These are phyloP conservation scores for Megaustenia siamemsis DNA, from an alignment of 2,888 invertebrate species.

Conservation along the genomic window DNA sequence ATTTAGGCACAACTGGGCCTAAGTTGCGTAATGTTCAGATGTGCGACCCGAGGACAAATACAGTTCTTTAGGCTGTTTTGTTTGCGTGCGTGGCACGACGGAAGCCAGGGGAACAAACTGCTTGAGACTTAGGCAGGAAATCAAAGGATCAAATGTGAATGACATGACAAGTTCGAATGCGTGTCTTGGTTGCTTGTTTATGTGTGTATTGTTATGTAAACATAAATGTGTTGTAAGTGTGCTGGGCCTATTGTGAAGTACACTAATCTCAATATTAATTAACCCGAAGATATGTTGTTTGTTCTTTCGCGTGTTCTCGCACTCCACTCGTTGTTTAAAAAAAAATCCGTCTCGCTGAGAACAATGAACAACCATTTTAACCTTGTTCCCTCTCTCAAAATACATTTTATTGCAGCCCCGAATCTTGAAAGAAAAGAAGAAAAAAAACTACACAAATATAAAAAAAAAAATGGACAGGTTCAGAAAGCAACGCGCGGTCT, in stretches of 20 bases:
- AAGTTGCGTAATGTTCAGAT: too few relatives aligned
- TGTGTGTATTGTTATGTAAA: not conserved
- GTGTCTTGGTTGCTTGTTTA: not conserved
- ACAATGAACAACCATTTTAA: not conserved
- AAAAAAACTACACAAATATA: constrained; percentile 4
- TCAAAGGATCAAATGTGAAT: not conserved
- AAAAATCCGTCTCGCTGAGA: not conserved
- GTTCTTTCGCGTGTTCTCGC: not conserved
- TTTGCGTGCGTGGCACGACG: too few relatives aligned
- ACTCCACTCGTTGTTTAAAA: too few relatives aligned
- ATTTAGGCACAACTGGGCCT: too few relatives aligned
- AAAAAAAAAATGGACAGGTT: not conserved
- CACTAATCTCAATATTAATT: not conserved
- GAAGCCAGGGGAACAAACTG: too few relatives aligned
- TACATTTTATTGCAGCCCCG: not conserved
- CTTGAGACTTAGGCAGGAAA: not conserved
- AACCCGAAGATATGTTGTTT: not conserved
- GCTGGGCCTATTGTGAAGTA: not conserved
- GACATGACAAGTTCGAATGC: not conserved
- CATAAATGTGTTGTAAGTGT: too few relatives aligned
- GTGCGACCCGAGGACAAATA: too few relatives aligned
- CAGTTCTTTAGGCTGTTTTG: too few relatives aligned
- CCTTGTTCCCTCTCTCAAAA: not conserved
- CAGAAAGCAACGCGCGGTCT: not conserved
- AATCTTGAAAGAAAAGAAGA: too few relatives aligned